Evolutionary conservation across 1,140 invertebrate species (phyloP).

Genomic region (Danaus plexippus): DNA sequence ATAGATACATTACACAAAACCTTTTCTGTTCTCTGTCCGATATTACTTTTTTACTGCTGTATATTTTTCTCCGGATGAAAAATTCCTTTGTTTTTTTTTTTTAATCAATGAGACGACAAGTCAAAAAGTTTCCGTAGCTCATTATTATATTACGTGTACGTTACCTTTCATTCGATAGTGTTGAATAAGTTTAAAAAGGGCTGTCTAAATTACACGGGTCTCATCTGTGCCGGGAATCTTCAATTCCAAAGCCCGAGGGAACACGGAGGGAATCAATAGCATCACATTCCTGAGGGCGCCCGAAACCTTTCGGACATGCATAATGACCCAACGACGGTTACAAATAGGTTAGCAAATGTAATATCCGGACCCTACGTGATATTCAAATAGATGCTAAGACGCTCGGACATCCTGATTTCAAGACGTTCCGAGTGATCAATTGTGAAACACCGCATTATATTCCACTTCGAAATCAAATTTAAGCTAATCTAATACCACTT

Average conservation of each 20-base stretch:
- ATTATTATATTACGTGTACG: too few relatives aligned
- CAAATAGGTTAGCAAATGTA: constrained; percentile 66
- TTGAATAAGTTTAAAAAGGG: not conserved
- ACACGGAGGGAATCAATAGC: constrained; percentile 48
- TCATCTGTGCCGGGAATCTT: constrained; percentile 22
- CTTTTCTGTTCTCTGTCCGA: constrained; percentile 46
- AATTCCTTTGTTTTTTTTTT: too few relatives aligned
- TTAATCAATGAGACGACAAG: too few relatives aligned
- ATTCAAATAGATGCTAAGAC: too few relatives aligned
- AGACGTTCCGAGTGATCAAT: too few relatives aligned
- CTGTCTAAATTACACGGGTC: constrained; percentile 29
- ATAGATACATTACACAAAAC: constrained; percentile 46
- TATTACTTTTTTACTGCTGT: constrained; percentile 22
- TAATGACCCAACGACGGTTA: constrained; percentile 59
- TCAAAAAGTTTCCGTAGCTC: too few relatives aligned
- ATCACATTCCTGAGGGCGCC: constrained; percentile 47
- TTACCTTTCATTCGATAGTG: too few relatives aligned
- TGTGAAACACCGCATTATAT: too few relatives aligned
- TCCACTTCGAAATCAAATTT: too few relatives aligned
- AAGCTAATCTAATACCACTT: too few relatives aligned
- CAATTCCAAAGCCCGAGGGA: constrained; percentile 1
- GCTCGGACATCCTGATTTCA: too few relatives aligned
- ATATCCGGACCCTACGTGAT: constrained; percentile 36
- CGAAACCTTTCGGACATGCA: constrained; percentile 23
- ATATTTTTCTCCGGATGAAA: too few relatives aligned